phyloP scores from a whole-genome alignment of 64 coral and sea anemone species.

The Montipora capricornis region DNA sequence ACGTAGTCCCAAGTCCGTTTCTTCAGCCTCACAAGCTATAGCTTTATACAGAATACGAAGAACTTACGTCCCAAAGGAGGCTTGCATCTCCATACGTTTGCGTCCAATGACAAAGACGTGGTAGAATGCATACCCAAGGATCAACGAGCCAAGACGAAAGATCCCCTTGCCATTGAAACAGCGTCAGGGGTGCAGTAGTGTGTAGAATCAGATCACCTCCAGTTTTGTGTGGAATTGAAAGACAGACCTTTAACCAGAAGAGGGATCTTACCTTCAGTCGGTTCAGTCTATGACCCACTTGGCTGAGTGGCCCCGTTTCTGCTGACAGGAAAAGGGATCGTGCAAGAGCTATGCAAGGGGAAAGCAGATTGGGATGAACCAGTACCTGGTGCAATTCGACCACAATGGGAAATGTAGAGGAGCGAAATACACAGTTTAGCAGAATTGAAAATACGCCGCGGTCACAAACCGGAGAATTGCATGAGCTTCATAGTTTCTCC shows the following conservation, averaged over 20 bases:
- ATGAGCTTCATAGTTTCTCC: slow-evolving; percentile 1
- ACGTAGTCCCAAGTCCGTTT: neutral
- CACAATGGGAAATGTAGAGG: slow-evolving; percentile 27
- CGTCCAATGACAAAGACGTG: neutral
- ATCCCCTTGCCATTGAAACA: slow-evolving; percentile 2
- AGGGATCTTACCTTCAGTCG: too few relatives aligned
- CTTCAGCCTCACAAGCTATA: neutral
- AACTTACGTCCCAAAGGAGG: neutral
- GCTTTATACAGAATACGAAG: neutral
- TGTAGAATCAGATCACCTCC: too few relatives aligned
- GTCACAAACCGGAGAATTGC: slow-evolving; percentile 3
- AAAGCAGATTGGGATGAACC: too few relatives aligned
- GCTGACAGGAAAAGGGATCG: neutral
- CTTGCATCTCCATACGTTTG: slow-evolving; percentile 35
- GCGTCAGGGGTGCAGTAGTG: too few relatives aligned
- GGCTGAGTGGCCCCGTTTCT: neutral
- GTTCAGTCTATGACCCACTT: too few relatives aligned
- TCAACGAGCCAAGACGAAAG: slow-evolving; percentile 5
- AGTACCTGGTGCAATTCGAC: neutral
- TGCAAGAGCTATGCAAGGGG: neutral
- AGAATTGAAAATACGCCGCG: neutral
- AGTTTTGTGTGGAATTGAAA: too few relatives aligned
- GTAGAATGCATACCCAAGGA: neutral
- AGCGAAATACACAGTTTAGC: neutral
- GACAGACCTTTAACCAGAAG: too few relatives aligned